A percentile compares a stretch with the other conserved stretches of the same genome.
Evolutionary conservation across 2,888 invertebrate genomes (phyloP).

Genomic region (Helleia helle): DNA sequence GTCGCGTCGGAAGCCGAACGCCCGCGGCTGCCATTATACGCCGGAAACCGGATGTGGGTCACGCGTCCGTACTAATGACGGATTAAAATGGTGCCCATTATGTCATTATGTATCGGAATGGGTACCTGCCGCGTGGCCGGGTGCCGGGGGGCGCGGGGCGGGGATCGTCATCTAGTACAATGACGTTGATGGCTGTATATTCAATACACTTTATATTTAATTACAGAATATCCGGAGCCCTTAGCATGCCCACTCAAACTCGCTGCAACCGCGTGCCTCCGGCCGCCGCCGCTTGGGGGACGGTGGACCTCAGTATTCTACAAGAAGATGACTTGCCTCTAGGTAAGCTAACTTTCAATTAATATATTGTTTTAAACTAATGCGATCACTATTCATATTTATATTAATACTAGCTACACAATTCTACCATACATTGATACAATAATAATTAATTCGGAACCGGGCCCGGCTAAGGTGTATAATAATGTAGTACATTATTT

Average conservation of each 20-base stretch:
- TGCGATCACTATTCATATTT: no score
- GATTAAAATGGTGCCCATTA: constrained; percentile 31
- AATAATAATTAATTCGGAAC: no score
- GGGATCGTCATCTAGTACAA: no score
- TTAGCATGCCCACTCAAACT: constrained; percentile 48
- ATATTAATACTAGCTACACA: no score
- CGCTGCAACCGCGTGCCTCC: constrained; percentile 56
- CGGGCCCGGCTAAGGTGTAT: no score
- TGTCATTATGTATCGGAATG: constrained; percentile 26
- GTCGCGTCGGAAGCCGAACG: constrained; percentile 36
- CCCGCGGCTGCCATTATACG: constrained; percentile 35
- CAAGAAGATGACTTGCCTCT: constrained; percentile 56
- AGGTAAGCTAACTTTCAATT: constrained; percentile 30
- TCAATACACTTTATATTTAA: no score
- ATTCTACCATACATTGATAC: no score
- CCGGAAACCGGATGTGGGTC: constrained; percentile 56
- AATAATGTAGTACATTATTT: no score
- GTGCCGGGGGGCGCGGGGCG: neutral
- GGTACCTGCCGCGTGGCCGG: constrained; percentile 11
- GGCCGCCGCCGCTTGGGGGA: constrained; percentile 41
- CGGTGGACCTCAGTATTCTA: constrained; percentile 38
- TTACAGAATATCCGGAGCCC: neutral
- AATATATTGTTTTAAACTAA: no score
- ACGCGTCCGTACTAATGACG: constrained; percentile 39
- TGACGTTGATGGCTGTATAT: no score